Evolutionary conservation across 2,113 vertebrate genomes (phyloP), one percentile per base, ranked within the genome.

Genomic region (Odocoileus virginianus): DNA sequence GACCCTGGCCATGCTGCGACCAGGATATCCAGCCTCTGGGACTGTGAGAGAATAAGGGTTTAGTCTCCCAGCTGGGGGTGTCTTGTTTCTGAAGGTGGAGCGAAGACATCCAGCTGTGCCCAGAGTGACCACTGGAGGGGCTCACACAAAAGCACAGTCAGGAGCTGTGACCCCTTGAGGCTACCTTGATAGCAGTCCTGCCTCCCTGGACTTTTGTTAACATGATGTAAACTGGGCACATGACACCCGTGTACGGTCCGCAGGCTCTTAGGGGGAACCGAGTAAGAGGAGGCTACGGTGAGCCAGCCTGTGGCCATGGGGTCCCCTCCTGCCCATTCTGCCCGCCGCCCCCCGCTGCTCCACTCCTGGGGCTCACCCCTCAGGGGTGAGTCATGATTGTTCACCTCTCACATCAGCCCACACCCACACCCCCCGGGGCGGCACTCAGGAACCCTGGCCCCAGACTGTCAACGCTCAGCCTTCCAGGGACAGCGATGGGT

Each of bases 371-470:
- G 79, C 50, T 83, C 30, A 83, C 83, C 25, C 15, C 36, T 71
- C n/a, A 43, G 25, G 82, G 15, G 2, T 40, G 36, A 85, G 55
- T 28, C n/a, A 43, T 6, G 25, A 43, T 19, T 5, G 25, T 19
- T 40, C 28, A 36, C 23, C n/a, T 71, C 15, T 71, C 47, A 71
- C 10, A 25, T 71, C 87, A 40, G 5, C 15, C 87, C 61, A 40
- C 33, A 25, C 8, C n/a, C n/a, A 1, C 47, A 40, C 5, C 5
- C n/a, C 25, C 9, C 0, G 4, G 50, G 87, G 25, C 0, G 2
- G n/a, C 33, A 3, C 27, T 33, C 16, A 6, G 52, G n/a, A 76
- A 2, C 27, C 9, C 25, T 6, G 6, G 55, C 27, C 83, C 16
- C 16, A 45, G 36, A 40, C 17, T 19, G 27, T 33, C 55, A 13